phyloP scores from a whole-genome alignment of 2,888 invertebrate species.

The Watsonalla binaria region DNA sequence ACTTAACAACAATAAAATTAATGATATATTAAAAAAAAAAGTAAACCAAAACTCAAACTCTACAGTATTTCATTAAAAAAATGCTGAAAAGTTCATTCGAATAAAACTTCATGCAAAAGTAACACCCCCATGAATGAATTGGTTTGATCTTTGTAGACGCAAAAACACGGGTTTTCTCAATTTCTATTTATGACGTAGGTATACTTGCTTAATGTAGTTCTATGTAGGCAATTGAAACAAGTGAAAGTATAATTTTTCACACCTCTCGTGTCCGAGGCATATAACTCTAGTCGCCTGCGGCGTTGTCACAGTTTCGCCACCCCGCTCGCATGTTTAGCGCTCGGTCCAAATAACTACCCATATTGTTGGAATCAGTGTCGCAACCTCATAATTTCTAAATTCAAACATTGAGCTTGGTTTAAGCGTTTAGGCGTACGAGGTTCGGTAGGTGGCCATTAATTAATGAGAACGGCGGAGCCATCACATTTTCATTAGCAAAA shows the following conservation, averaged over 20 bases:
- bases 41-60: no score
- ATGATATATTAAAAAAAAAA: no score
- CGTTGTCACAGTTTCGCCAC: constrained; percentile 41
- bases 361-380: constrained; percentile 31
- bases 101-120: no score
- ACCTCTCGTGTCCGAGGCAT: constrained; percentile 37
- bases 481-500: constrained; percentile 60
- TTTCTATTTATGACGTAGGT: no score
- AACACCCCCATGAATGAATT: no score
- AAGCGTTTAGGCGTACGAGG: not conserved
- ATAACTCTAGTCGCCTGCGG: constrained; percentile 48
- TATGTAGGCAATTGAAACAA: constrained; percentile 29
- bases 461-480: constrained; percentile 35
- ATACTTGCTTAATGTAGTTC: not conserved
- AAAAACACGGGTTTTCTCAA: no score
- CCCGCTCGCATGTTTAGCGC: constrained; percentile 16
- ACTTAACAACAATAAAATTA: no score
- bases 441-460: constrained; percentile 35
- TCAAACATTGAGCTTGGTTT: constrained; percentile 18
- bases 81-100: no score
- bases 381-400: constrained; percentile 33
- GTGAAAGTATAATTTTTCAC: constrained; percentile 38
- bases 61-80: no score
- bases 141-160: no score
- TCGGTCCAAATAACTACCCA: constrained; percentile 21